phyloP scores from a whole-genome alignment of 2,797 vertebrate genomes.

The Capromys pilorides region DNA sequence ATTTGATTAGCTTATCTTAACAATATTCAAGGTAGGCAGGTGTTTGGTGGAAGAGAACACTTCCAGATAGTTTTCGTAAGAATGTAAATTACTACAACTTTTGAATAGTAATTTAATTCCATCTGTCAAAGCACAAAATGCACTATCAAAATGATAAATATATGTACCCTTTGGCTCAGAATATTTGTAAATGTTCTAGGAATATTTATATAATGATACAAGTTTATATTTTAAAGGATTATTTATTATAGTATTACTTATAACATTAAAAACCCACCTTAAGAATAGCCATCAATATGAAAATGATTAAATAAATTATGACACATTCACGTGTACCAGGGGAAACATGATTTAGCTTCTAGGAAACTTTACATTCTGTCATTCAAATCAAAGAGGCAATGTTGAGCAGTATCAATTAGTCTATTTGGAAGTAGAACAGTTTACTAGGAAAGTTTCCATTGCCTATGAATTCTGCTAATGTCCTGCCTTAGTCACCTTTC shows the following conservation, averaged over 20 bases:
- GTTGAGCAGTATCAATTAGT: background rate
- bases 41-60: background rate
- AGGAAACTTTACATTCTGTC: background rate
- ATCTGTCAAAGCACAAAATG: conserved; percentile 47
- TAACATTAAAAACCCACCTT: conserved; percentile 8
- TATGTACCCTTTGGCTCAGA: background rate
- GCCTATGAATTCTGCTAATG: conserved; percentile 4
- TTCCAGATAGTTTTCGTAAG: background rate
- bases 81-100: background rate
- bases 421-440: background rate
- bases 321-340: background rate
- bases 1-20: conserved; percentile 31
- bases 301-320: conserved; percentile 26
- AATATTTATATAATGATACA: conserved; percentile 17
- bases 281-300: background rate
- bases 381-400: background rate
- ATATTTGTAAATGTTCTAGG: background rate
- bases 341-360: background rate
- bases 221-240: conserved; percentile 22
- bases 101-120: conserved; percentile 51
- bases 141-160: conserved; percentile 29
- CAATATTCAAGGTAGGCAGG: background rate
- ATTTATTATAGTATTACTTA: background rate
- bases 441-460: background rate
- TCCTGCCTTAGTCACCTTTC: background rate